A percentile compares a stretch with the other conserved stretches of the same genome.
These are phyloP conservation scores for Tiliacea aurago DNA, from an alignment of 2,888 invertebrate genomes.

Conservation along the genomic window DNA sequence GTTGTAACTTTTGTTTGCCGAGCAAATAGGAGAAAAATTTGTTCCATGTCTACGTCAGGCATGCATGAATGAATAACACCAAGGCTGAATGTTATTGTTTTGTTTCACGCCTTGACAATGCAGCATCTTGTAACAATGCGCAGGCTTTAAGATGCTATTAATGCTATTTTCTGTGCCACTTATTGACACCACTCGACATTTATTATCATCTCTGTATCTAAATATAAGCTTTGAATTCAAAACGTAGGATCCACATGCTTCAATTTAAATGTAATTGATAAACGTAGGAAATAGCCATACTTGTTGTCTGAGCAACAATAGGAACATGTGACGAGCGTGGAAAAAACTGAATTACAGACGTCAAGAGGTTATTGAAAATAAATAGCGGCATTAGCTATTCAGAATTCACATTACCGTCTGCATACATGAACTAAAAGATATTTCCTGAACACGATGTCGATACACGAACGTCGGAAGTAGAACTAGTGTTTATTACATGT, in stretches of 20 bases:
- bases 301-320: conserved; percentile 45
- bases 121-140: conserved; percentile 67
- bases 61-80: conserved; percentile 84
- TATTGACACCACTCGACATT: conserved; percentile 1
- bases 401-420: conserved; percentile 30
- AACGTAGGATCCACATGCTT: conserved; percentile 23
- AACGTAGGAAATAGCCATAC: conserved; percentile 44
- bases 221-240: conserved; percentile 33
- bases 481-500: conserved; percentile 31
- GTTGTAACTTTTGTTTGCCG: conserved; percentile 82
- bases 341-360: conserved; percentile 35
- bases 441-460: conserved; percentile 25
- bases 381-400: conserved; percentile 30
- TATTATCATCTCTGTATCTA: conserved; percentile 19
- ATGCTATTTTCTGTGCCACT: conserved; percentile 32
- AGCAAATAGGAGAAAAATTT: conserved; percentile 87
- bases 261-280: conserved; percentile 50
- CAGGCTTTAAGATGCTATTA: conserved; percentile 57
- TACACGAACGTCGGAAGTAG: conserved; percentile 1
- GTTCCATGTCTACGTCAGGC: conserved; percentile 85
- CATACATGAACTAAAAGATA: conserved; percentile 8
- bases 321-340: conserved; percentile 48
- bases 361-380: conserved; percentile 46
- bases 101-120: conserved; percentile 73
- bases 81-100: conserved; percentile 85